phyloP scores from a whole-genome alignment of 2,113 vertebrate genomes.

The Piaya cayana region DNA sequence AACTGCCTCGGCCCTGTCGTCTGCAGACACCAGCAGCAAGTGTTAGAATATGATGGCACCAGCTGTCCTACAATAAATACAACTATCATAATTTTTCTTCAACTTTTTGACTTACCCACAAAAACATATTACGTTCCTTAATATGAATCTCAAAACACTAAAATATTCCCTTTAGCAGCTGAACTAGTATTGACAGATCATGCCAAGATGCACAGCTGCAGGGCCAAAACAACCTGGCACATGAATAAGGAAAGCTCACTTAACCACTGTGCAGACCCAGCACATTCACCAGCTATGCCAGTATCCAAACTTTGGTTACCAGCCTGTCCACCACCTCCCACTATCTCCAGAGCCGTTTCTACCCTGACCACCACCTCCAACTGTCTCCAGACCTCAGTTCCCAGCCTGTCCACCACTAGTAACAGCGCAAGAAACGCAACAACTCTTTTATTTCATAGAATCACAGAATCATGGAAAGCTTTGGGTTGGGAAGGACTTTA shows the following conservation, averaged over 20 bases:
- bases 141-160: neutral
- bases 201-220: neutral
- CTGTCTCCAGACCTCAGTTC: too few relatives aligned
- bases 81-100: rapidly evolving
- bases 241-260: neutral
- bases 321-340: neutral
- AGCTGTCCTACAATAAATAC: neutral
- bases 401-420: neutral
- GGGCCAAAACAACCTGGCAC: rapidly evolving
- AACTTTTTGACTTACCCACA: neutral
- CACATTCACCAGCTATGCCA: rapidly evolving
- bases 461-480: too few relatives aligned
- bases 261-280: rapidly evolving
- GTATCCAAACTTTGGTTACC: rapidly evolving
- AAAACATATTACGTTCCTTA: neutral
- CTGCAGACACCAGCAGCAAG: neutral
- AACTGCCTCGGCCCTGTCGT: neutral
- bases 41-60: rapidly evolving
- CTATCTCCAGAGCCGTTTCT: too few relatives aligned
- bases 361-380: too few relatives aligned
- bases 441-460: neutral
- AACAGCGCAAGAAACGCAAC: neutral
- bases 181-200: neutral
- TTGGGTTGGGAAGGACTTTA: too few relatives aligned
- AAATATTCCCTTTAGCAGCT: neutral